phyloP scores from a whole-genome alignment of 1,140 invertebrate genomes.

The Caligus rogercresseyi region DNA sequence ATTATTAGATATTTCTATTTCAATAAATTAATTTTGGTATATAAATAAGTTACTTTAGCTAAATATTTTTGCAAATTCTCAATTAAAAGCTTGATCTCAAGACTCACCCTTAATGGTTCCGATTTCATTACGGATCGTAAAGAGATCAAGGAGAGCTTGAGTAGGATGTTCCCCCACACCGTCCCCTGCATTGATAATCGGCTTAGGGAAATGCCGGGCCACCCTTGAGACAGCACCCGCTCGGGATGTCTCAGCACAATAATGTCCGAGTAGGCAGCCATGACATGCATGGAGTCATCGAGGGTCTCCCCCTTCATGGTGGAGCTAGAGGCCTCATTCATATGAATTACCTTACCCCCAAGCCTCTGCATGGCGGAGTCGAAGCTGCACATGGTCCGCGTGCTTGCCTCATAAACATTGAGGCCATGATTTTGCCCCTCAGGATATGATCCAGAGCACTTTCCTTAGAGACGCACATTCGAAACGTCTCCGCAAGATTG shows the following conservation, averaged over 20 bases:
- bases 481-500: constrained; percentile 73
- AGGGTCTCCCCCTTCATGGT: constrained; percentile 90
- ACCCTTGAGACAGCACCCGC: constrained; percentile 54
- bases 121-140: constrained; percentile 95
- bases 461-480: constrained; percentile 61
- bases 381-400: constrained; percentile 88
- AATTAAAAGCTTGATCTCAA: constrained; percentile 35
- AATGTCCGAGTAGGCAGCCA: constrained; percentile 74
- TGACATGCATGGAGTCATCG: constrained; percentile 40
- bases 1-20: too few species aligned
- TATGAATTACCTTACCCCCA: constrained; percentile 71
- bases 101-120: constrained; percentile 91
- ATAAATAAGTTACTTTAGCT: constrained; percentile 4
- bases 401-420: constrained; percentile 95
- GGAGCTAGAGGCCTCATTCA: constrained; percentile 75
- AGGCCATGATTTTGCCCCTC: constrained; percentile 81
- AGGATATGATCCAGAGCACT: constrained; percentile 64
- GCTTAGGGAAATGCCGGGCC: constrained; percentile 36
- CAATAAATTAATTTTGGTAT: constrained; percentile 8
- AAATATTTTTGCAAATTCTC: neutral
- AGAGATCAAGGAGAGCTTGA: constrained; percentile 90
- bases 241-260: constrained; percentile 84
- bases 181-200: constrained; percentile 93
- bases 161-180: constrained; percentile 96
- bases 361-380: constrained; percentile 84